Evolutionary conservation across 2,113 vertebrate genomes (phyloP).

Genomic region (Vombatus ursinus): DNA sequence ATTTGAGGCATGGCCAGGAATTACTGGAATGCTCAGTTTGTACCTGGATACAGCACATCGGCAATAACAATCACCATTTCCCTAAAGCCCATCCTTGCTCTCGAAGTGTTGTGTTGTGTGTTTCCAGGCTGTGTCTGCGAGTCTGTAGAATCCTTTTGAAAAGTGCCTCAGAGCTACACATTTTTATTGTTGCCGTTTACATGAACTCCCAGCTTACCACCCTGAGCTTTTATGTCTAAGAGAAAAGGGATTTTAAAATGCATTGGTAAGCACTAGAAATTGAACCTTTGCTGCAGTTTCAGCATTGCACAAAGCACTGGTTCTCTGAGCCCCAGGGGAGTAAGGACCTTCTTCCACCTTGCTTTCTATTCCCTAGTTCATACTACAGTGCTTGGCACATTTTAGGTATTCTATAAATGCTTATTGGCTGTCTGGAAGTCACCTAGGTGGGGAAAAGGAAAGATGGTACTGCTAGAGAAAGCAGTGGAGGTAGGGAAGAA

Average conservation of each 20-base stretch:
- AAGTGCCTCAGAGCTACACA: neutral
- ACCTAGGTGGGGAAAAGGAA: neutral
- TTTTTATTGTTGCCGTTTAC: neutral
- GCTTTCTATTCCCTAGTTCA: neutral
- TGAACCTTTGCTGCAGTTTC: neutral
- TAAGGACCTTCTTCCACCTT: neutral
- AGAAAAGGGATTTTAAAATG: neutral
- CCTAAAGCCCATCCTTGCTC: neutral
- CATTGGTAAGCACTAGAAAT: neutral
- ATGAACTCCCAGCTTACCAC: neutral
- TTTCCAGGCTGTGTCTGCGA: neutral
- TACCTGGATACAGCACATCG: neutral
- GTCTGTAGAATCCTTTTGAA: neutral
- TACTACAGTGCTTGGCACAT: neutral
- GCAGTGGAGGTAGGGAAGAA: neutral
- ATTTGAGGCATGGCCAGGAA: neutral
- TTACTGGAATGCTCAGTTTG: neutral
- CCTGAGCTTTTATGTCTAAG: neutral
- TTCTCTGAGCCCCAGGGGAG: neutral
- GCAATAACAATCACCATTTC: neutral
- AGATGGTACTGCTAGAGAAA: neutral
- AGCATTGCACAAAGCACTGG: neutral
- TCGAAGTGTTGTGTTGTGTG: neutral
- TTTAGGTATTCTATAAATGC: neutral
- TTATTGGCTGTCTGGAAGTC: neutral